phyloP scores from a whole-genome alignment of 2,113 vertebrate species.

The Terrapene triunguis region DNA sequence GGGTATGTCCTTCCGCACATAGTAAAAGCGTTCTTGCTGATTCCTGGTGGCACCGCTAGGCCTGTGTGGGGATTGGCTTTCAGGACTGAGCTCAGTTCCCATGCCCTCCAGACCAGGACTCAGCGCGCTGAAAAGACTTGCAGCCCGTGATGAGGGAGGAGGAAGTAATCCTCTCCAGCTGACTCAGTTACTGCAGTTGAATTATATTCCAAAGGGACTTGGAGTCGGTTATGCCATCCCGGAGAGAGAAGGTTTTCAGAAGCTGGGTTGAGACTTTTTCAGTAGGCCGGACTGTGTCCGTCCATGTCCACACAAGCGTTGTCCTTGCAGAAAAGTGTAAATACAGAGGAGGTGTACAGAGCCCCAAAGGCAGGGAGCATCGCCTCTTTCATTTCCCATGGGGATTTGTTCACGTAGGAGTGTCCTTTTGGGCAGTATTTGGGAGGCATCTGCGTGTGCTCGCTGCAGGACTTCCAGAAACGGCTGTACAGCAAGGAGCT shows the following conservation, averaged over 20 bases:
- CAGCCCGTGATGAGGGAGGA: background rate
- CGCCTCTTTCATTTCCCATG: background rate
- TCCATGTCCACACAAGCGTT: background rate
- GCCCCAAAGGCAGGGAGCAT: background rate
- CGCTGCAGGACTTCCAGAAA: background rate
- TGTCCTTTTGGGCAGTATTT: background rate
- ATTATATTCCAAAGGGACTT: background rate
- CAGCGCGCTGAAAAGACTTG: background rate
- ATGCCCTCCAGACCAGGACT: background rate
- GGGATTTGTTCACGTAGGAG: background rate
- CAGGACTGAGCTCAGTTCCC: background rate
- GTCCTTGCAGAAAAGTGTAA: background rate
- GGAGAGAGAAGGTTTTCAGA: background rate
- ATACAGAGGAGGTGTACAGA: background rate
- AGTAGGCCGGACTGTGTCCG: background rate
- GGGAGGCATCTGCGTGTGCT: background rate
- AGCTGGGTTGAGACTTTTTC: background rate
- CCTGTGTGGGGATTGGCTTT: background rate
- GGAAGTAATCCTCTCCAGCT: background rate
- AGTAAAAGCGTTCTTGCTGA: background rate
- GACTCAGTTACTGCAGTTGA: background rate
- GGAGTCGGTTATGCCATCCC: background rate
- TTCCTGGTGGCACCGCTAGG: background rate
- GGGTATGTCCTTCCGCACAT: background rate
- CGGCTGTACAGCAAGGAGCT: background rate